Evolutionary conservation across 1,140 invertebrate species (phyloP), one percentile per base, ranked within the genome.

Genomic region (Potamilus streckersoni): DNA sequence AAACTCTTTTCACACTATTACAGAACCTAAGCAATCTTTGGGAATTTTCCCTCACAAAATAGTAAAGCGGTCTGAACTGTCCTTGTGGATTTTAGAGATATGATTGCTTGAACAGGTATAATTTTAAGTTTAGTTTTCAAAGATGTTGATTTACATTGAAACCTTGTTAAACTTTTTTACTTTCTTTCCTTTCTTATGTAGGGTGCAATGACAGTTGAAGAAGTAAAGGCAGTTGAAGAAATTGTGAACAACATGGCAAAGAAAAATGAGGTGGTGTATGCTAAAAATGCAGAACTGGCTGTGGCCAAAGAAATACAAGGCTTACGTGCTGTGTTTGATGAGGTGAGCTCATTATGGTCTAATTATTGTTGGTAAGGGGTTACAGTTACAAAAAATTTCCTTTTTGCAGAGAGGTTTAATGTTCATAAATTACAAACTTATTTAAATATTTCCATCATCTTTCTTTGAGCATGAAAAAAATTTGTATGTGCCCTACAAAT

Each of bases 301-400:
- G 89, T 94, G 72, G 97, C 98, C 17, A 98, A 98, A 91, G 94
- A 94, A 73, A 96, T 99, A 79, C 93, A 95, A 81, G 98, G 98
- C 2, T 91, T 99, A 20, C 93, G 98, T 79, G 98, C 98, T 49
- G 97, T 99, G 90, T 99, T 99, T 91, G 97, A 98, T 91, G 98
- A 99, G 87, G 91, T 92, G 70, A 82, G 69, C 23, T 49, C 8
- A 6, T 38, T 31, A 27, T 49, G 38, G 1, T 11, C 38, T 0
- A 49, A 49, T 11, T 49, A 0, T 49, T 49, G 38, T 49, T 49
- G 38, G 38, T 49, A 49, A 49, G 38, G 38, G 5, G 6, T 49
- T 49, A 49, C 38, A 49, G 38, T 49, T 49, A 49, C 38, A 8
- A 8, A 49, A 49, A n/a, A 56, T 65, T 15, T 56, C 57, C 17